Percentiles rank a stretch among this genome's conserved stretches.
Evolutionary conservation across 2,888 invertebrate species (phyloP).

Genomic region (Ischnura elegans): DNA sequence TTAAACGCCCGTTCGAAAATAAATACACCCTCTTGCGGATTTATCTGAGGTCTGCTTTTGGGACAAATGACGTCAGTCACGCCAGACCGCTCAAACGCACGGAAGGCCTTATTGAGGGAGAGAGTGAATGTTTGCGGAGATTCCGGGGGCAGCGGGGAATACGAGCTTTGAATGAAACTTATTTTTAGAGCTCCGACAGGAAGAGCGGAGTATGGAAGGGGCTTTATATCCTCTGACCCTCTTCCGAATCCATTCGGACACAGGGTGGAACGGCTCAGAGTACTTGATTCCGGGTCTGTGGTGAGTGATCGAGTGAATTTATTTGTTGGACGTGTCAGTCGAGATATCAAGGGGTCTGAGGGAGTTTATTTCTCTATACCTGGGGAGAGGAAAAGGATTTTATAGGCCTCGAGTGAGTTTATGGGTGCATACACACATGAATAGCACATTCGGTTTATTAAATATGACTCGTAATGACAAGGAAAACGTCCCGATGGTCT

Average conservation of each 20-base stretch:
- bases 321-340: neutral
- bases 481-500: too few species aligned
- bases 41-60: conserved; percentile 8
- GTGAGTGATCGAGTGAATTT: neutral
- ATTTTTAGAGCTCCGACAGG: conserved; percentile 1
- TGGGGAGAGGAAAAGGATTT: neutral
- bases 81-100: neutral
- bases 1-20: conserved; percentile 27
- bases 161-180: conserved; percentile 16
- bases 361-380: neutral
- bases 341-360: neutral
- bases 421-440: too few species aligned
- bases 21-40: conserved; percentile 5
- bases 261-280: neutral
- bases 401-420: neutral
- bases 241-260: neutral
- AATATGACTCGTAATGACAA: too few species aligned
- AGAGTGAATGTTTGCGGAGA: neutral
- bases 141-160: neutral
- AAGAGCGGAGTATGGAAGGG: neutral
- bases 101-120: neutral
- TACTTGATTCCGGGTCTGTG: neutral
- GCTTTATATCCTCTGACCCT: neutral
- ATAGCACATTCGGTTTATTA: too few species aligned
- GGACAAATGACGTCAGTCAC: conserved; percentile 35